These are phyloP conservation scores for Agriotes lineatus DNA, from an alignment of 2,888 invertebrate species.

Conservation along the genomic window DNA sequence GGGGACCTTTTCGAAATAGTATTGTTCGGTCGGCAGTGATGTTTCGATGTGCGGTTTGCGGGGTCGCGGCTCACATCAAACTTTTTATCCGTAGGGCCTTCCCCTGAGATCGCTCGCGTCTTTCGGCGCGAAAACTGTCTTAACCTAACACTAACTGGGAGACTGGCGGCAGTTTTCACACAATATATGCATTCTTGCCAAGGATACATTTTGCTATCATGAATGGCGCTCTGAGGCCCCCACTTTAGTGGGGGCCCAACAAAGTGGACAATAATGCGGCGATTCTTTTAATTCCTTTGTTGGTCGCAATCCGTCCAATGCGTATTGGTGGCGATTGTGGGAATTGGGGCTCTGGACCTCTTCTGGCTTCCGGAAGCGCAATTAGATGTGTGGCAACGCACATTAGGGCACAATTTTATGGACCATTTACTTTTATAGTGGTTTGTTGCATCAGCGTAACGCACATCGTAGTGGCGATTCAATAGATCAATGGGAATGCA, in stretches of 20 bases:
- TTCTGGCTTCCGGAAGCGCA: constrained; percentile 41
- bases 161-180: constrained; percentile 38
- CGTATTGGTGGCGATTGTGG: constrained; percentile 39
- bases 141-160: constrained; percentile 38
- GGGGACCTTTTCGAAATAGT: constrained; percentile 36
- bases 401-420: constrained; percentile 44
- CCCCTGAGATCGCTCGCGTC: too few relatives aligned
- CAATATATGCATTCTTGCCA: constrained; percentile 62
- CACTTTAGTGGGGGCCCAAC: too few relatives aligned
- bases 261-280: constrained; percentile 5
- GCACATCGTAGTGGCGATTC: constrained; percentile 14
- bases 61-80: not conserved
- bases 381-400: constrained; percentile 30
- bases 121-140: constrained; percentile 14
- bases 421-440: constrained; percentile 40
- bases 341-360: constrained; percentile 39
- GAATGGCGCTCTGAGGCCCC: constrained; percentile 51
- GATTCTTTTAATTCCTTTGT: constrained; percentile 16
- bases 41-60: constrained; percentile 34
- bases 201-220: constrained; percentile 57
- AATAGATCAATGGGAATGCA: constrained; percentile 4
- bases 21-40: constrained; percentile 36
- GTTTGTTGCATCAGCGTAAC: constrained; percentile 15
- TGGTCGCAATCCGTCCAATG: constrained; percentile 25
- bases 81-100: too few relatives aligned